Base-by-base conservation (phyloP, 1,140 invertebrate species). In the Medauroidea extradentata region DNA sequence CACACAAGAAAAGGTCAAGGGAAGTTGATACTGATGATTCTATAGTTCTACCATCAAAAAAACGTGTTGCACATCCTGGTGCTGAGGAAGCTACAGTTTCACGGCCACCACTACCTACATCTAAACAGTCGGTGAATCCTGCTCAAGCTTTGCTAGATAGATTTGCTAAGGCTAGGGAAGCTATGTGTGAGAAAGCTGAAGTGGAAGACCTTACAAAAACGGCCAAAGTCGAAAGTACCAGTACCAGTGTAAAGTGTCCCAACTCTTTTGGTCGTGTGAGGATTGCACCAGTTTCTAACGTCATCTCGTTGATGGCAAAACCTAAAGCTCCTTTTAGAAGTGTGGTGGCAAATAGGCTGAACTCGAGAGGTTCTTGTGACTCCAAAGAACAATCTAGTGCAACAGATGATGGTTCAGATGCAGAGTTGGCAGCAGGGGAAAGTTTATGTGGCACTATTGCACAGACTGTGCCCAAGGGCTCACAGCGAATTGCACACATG, bases 381-480 rank as follows among this genome's bases (percentile, higher is more conserved):
- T 34, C 29, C 5, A 34, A 34, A 34, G 29, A 34, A 34, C 25
- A 4, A 11, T 4, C 49, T 34, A 51, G 25, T 34, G 27, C 49
- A 18, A 51, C 27, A 9, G 25, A 44, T 18, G 27, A 29, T 18
- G 19, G 38, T 18, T 16, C 19, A 11, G 48, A 14, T 14, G 50
- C 49, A 3, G n/a, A n/a, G n/a, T n/a, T n/a, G n/a, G 52, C 46
- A 9, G 44, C 19, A 18, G 16, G 18, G 50, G 34, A 58, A 16
- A 42, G 61, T 21, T 25, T n/a, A 9, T 42, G 23, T 14, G 25
- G 29, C 24, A 90, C 87, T 2, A 68, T 77, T 11, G 79, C 83
- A 3, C 87, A 89, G 72, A 89, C 86, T 1, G 73, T 82, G 3
- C 72, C 78, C 24, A 91, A 90, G 73, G 81, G 84, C 14, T 71